Percentiles rank a stretch among this genome's conserved stretches.
Evolutionary conservation across 2,113 vertebrate species (phyloP).

Genomic region (Eptesicus fuscus): DNA sequence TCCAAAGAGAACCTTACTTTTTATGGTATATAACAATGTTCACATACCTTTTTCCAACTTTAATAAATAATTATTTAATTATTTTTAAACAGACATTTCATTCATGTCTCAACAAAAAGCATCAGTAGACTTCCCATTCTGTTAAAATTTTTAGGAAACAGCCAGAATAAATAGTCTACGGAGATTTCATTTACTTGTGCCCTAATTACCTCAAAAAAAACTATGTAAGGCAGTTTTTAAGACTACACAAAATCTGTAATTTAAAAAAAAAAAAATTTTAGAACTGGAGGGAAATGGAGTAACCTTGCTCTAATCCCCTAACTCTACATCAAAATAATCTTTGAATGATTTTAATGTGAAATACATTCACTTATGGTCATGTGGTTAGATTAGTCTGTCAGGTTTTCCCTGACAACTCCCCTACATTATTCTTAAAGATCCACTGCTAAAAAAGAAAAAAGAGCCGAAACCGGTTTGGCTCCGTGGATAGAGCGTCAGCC

Average conservation of each 20-base stretch:
- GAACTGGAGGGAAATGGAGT: not conserved
- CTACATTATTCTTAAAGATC: not conserved
- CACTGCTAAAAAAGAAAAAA: not conserved
- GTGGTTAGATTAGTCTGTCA: not conserved
- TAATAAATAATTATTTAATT: not conserved
- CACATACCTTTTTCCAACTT: not conserved
- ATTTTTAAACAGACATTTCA: not conserved
- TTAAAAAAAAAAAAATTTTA: not conserved
- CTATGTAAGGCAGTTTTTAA: not conserved
- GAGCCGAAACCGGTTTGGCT: no score
- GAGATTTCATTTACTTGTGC: not conserved
- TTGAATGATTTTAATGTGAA: not conserved
- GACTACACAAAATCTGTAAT: not conserved
- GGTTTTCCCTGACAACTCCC: not conserved
- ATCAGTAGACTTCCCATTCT: not conserved
- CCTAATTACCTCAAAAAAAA: not conserved
- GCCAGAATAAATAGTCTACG: not conserved
- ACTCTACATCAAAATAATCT: not conserved
- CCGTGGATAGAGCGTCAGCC: no score
- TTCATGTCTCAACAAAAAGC: not conserved
- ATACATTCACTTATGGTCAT: not conserved
- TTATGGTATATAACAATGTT: not conserved
- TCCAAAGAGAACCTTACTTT: constrained; percentile 3
- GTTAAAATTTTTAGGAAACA: not conserved
- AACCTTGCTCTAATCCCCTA: not conserved